Conservation (phyloP, 2,113 vertebrate species). For the Lophura nycthemera region DNA sequence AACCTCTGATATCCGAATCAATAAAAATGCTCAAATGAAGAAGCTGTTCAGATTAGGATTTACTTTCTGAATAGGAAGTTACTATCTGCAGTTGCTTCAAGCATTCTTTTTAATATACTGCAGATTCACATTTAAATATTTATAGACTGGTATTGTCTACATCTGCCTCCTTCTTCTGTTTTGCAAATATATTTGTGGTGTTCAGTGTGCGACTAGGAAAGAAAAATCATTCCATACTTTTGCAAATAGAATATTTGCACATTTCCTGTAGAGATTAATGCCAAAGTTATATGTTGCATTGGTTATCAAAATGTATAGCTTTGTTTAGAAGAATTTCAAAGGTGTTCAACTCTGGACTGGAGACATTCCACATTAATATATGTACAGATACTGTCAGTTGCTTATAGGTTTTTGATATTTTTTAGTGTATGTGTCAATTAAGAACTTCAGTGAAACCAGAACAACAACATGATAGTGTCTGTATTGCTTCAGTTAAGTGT, state of each 20-base stretch:
- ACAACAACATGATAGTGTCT: background rate
- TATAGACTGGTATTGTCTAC: background rate
- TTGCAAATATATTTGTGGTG: background rate
- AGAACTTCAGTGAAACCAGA: background rate
- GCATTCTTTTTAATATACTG: background rate
- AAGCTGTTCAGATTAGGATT: background rate
- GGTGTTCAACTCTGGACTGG: background rate
- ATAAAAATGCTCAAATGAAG: background rate
- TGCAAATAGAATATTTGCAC: background rate
- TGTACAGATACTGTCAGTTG: background rate
- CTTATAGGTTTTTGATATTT: background rate
- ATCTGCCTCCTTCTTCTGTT: background rate
- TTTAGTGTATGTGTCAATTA: background rate
- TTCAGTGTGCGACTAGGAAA: background rate
- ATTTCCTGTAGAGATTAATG: background rate
- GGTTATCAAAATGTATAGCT: background rate
- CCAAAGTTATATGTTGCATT: background rate
- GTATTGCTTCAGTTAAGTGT: background rate
- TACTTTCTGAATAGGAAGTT: background rate
- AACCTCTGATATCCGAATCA: background rate
- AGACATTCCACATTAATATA: background rate
- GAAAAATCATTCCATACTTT: conserved; percentile 28
- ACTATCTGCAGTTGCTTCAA: background rate
- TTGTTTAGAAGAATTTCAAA: background rate
- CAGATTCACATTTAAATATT: background rate